Conservation (phyloP, 2,797 vertebrate species). For the Anisognathus igniventris region DNA sequence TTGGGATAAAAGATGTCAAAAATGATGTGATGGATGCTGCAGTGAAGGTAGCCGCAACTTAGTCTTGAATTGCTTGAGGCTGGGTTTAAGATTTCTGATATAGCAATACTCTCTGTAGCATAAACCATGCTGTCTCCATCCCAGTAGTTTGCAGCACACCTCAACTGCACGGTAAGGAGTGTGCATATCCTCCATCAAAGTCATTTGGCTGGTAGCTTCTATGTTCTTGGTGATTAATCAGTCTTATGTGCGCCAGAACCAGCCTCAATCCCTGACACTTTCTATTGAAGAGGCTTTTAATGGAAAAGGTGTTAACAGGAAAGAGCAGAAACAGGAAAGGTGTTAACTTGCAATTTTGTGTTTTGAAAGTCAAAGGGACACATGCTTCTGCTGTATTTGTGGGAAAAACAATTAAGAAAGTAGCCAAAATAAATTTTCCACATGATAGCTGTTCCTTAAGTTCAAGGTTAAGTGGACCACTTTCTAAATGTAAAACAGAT, state of each 20-base stretch:
- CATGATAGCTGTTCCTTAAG: background rate
- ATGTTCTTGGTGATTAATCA: conserved; percentile 1
- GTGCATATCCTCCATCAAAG: background rate
- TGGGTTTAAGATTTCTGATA: background rate
- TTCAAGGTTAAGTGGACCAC: background rate
- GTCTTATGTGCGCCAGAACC: background rate
- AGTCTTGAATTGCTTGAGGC: background rate
- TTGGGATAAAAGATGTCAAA: background rate
- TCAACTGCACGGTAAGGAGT: background rate
- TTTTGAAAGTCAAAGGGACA: background rate
- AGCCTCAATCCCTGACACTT: background rate
- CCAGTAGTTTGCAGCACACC: background rate
- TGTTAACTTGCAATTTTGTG: background rate
- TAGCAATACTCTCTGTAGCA: background rate
- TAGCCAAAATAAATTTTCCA: background rate
- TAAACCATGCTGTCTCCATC: background rate
- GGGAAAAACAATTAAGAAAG: background rate
- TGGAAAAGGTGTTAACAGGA: background rate
- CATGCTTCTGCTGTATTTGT: accelerated
- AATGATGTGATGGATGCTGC: background rate
- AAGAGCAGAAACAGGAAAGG: background rate
- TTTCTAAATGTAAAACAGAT: background rate
- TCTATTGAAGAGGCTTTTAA: background rate
- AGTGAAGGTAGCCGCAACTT: background rate
- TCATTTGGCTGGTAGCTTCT: background rate